Evolutionary conservation across 2,797 vertebrate genomes (phyloP), one percentile per base, ranked within the genome.

Genomic region (Mico argentatus): DNA sequence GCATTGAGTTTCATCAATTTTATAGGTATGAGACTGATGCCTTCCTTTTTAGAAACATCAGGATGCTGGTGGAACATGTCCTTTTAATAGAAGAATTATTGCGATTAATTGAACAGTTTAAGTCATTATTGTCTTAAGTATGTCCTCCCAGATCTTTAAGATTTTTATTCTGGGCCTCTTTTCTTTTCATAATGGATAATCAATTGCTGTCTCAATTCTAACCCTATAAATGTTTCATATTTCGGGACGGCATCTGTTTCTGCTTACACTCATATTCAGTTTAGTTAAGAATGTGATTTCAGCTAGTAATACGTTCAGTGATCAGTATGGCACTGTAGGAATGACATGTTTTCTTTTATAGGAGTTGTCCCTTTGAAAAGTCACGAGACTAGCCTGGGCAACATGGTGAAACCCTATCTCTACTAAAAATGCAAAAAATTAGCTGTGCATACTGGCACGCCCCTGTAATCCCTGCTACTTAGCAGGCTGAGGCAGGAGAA

Each of bases 281-380:
- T 98, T 97, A 39, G 33, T 97, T 97, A 97, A 86, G 75, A 97
- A 93, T 41, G 46, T 93, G 94, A 95, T 87, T 97, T 97, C 92
- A 98, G 93, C 46, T 96, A 92, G 76, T 94, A 96, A 92, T 95
- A 52, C 44, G 13, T 96, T 88, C 44, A 80, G 24, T 88, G 90
- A 95, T 85, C 20, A 90, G 61, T 39, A 33, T 57, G 14, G 57
- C 41, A 76, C 13, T 36, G 24, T 77, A 83, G 17, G 59, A 90
- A 95, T 87, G 67, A 80, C 39, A 59, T 87, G 9, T 73, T 77
- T 72, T 87, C 7, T 84, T 92, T 76, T 90, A 88, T 92, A 88
- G 73, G 90, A 86, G 30, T 61, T 75, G 8, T 52, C 14, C 6
- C 46, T 90, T 92, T 96, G 17, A 55, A 83, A 83, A 33, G 33